Base-by-base conservation (phyloP, 2,113 vertebrate species). In the Spermophilus dauricus region DNA sequence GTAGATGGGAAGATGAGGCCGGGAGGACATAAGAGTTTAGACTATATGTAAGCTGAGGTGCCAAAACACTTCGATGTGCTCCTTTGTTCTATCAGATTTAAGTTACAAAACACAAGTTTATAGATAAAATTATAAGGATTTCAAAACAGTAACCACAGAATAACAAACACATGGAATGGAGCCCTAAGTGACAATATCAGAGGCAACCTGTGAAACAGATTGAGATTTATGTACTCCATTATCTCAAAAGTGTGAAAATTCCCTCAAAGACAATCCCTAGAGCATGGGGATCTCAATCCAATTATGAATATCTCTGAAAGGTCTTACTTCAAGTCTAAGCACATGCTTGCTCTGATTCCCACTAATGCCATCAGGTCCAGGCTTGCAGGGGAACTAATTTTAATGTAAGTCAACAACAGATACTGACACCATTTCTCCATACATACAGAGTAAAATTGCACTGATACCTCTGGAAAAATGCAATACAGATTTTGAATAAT, bases 11-110 rank as follows among this genome's bases (percentile, higher is more conserved):
- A n/a, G 2, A 2, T 2, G 1, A 34, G 2, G 2, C 10, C 37
- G 2, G 42, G 8, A 17, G 5, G 0, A 5, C 51, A 1, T 2
- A 13, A 56, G 37, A 5, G 3, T 1, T 65, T 48, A 28, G 7
- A 7, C 45, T 53, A 4, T 26, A 11, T 0, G 4, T 8, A 12
- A 7, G 10, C 5, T 69, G 45, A 51, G 28, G 17, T 32, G 4
- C 51, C 17, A 13, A 65, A 10, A 7, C n/a, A 4, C 13, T 18
- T 0, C 0, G 8, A 6, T 0, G 1, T 1, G 16, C 5, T 32
- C 34, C 20, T 20, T 8, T 56, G 24, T 34, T 65, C n/a, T 20
- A 4, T 34, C 16, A 17, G 1, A 11, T 10, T 89, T 34, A 63
- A 56, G 3, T 3, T 4, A 24, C 8, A 42, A 78, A 89, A 45